Percentiles rank a stretch among this genome's conserved stretches.
Conservation (phyloP, 2,888 invertebrate genomes). For the Lepeophtheirus nordmannii region DNA sequence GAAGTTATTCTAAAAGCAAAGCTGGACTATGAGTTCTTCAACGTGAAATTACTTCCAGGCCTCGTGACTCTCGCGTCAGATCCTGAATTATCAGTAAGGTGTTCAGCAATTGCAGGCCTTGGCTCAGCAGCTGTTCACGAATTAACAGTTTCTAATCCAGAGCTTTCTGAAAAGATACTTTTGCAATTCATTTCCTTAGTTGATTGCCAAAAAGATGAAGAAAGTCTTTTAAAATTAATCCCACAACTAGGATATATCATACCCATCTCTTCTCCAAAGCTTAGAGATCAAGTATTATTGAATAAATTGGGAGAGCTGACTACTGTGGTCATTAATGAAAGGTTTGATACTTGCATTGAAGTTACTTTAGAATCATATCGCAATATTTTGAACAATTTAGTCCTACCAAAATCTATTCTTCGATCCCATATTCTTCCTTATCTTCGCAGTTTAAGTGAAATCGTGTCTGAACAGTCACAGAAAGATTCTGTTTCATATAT, state of each 20-base stretch:
- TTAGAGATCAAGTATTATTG: neutral
- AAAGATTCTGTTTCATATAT: neutral
- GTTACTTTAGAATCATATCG: neutral
- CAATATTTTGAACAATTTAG: neutral
- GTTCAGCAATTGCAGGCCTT: neutral
- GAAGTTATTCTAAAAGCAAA: neutral
- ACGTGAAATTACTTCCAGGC: constrained; percentile 22
- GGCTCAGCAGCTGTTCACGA: constrained; percentile 3
- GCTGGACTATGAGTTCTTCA: constrained; percentile 10
- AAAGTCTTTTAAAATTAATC: neutral
- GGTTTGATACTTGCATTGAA: neutral
- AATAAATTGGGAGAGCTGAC: neutral
- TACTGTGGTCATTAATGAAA: neutral
- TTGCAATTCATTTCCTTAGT: neutral
- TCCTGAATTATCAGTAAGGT: constrained; percentile 13
- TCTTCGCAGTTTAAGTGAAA: neutral
- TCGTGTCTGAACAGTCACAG: neutral
- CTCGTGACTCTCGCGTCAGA: constrained; percentile 26
- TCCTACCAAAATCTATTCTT: neutral
- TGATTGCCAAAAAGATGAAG: neutral
- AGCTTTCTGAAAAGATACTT: constrained; percentile 3
- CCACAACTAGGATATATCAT: neutral
- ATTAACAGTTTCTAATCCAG: neutral
- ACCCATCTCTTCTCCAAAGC: neutral
- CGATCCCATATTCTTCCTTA: neutral